Evolutionary conservation across 2,888 invertebrate species (phyloP).

Genomic region (Chromoteleia sp.): DNA sequence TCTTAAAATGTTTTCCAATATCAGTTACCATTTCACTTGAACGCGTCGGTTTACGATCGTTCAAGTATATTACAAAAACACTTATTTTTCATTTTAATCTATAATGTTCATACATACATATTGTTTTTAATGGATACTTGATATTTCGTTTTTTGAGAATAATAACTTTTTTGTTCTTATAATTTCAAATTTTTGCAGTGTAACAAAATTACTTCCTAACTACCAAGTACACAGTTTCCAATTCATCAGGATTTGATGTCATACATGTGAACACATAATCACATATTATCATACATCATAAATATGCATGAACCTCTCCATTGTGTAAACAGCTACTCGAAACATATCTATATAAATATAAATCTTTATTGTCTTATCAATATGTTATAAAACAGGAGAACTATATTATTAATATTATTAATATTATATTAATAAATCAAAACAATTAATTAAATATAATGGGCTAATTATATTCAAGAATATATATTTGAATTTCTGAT

Average conservation of each 20-base stretch:
- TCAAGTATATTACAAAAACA: conserved; percentile 1
- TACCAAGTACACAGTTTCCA: conserved; percentile 9
- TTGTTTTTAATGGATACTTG: not conserved
- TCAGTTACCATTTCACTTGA: conserved; percentile 15
- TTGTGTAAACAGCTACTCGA: conserved; percentile 27
- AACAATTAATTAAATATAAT: too few relatives aligned
- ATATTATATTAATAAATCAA: too few relatives aligned
- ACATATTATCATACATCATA: conserved; percentile 40
- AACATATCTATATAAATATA: conserved; percentile 13
- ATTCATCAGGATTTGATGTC: conserved; percentile 35
- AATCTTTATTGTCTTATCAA: conserved; percentile 20
- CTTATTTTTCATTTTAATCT: conserved; percentile 3
- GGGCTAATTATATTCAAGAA: too few relatives aligned
- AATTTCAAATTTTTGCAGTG: not conserved
- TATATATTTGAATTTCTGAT: too few relatives aligned
- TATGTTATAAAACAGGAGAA: not conserved
- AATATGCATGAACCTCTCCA: conserved; percentile 29
- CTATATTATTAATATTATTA: too few relatives aligned
- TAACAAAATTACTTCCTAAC: not conserved
- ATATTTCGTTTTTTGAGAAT: not conserved
- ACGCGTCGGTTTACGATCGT: conserved; percentile 5
- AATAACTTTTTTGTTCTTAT: not conserved
- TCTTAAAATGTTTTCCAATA: conserved; percentile 25
- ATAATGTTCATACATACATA: not conserved
- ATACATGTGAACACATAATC: conserved; percentile 32